phyloP scores from a whole-genome alignment of 1,140 invertebrate genomes.

The Oncopeltus fasciatus region DNA sequence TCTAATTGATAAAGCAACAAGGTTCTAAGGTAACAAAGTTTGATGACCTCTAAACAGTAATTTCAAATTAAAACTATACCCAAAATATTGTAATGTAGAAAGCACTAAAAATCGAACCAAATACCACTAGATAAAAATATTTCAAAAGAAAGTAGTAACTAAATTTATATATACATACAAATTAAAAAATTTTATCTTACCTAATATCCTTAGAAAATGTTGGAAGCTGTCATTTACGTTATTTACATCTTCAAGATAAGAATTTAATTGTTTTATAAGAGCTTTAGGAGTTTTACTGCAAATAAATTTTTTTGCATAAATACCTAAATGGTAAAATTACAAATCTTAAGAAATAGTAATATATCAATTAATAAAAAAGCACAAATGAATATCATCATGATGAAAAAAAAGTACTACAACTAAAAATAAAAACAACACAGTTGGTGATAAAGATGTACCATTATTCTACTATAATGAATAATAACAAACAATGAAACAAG shows the following conservation, averaged over 20 bases:
- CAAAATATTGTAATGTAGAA: not conserved
- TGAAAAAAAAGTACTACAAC: too few relatives aligned
- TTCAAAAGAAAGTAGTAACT: not conserved
- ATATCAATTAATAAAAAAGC: too few relatives aligned
- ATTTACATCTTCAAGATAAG: slow-evolving; percentile 30
- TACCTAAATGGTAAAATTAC: too few relatives aligned
- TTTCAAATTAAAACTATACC: not conserved
- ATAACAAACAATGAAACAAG: too few relatives aligned
- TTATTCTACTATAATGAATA: too few relatives aligned
- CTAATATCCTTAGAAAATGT: slow-evolving; percentile 32
- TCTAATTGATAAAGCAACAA: too few relatives aligned
- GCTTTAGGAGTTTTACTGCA: slow-evolving; percentile 31
- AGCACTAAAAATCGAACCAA: not conserved
- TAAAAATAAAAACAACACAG: too few relatives aligned
- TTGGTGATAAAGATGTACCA: too few relatives aligned
- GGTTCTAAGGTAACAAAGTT: not conserved
- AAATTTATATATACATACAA: not conserved
- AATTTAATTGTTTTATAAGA: slow-evolving; percentile 31
- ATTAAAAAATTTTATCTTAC: slow-evolving; percentile 23
- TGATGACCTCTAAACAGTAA: not conserved
- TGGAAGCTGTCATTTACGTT: slow-evolving; percentile 31
- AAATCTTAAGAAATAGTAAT: too few relatives aligned
- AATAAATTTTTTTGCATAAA: too few relatives aligned
- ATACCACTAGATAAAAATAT: not conserved
- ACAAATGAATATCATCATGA: too few relatives aligned